Conservation (phyloP, 92 coral and sea anemone species). For the Chrysogorgia sp. region DNA sequence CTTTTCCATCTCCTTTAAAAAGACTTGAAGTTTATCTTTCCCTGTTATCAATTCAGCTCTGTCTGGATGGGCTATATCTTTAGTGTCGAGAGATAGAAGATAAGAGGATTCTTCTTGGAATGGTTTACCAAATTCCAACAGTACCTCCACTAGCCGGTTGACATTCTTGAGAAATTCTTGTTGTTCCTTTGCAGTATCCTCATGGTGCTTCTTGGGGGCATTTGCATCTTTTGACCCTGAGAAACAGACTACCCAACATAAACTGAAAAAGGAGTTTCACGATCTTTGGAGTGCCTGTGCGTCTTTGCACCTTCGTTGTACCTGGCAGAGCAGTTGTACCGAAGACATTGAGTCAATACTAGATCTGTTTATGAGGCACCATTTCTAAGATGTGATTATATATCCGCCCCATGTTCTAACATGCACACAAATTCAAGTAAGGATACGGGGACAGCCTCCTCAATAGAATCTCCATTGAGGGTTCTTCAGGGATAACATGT, state of each 20-base stretch:
- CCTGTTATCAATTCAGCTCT: constrained; percentile 54
- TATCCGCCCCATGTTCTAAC: too few species aligned
- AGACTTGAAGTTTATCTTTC: constrained; percentile 31
- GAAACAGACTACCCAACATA: background rate
- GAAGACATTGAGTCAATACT: constrained; percentile 59
- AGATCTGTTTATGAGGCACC: constrained; percentile 44
- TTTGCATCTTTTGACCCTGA: constrained; percentile 32
- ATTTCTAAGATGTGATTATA: too few species aligned
- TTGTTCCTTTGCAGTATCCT: constrained; percentile 36
- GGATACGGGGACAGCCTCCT: too few species aligned
- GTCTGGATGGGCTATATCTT: constrained; percentile 55
- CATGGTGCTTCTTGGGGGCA: constrained; percentile 38
- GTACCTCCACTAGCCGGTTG: constrained; percentile 20
- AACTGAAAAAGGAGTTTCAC: constrained; percentile 51
- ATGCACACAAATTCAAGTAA: too few species aligned
- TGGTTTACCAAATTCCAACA: constrained; percentile 53
- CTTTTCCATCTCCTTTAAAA: constrained; percentile 29
- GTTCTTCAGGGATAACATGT: too few species aligned
- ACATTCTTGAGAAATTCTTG: constrained; percentile 33
- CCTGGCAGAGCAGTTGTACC: too few species aligned
- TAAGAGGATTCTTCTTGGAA: constrained; percentile 55
- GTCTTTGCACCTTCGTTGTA: too few species aligned
- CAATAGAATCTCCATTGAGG: too few species aligned
- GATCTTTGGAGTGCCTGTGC: too few species aligned
- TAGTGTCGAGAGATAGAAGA: constrained; percentile 46